phyloP scores from a whole-genome alignment of 1,140 invertebrate genomes.

The Laodelphax striatellus region DNA sequence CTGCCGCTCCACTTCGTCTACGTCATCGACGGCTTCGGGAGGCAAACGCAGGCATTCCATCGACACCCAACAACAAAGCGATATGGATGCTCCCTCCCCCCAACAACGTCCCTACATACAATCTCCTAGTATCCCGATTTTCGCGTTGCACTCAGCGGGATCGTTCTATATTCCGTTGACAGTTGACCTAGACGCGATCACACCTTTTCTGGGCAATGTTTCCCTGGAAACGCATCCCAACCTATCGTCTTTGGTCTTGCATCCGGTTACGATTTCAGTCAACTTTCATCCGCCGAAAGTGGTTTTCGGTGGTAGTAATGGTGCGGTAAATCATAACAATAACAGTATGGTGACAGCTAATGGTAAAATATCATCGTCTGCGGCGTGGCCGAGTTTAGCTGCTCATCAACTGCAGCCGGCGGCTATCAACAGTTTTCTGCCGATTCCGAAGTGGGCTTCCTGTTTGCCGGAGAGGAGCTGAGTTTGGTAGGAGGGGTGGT shows the following conservation, averaged over 20 bases:
- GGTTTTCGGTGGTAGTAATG: background rate
- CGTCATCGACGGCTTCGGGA: background rate
- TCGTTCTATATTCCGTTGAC: conserved; percentile 86
- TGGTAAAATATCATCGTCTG: background rate
- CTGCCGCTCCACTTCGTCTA: background rate
- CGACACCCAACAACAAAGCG: background rate
- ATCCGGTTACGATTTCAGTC: conserved; percentile 84
- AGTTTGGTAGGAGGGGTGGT: too few relatives aligned
- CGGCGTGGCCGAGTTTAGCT: background rate
- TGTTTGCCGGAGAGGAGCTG: conserved; percentile 4
- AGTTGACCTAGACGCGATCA: conserved; percentile 62
- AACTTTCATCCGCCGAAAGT: conserved; percentile 43
- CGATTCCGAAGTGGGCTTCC: conserved; percentile 9
- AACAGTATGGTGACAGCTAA: too few relatives aligned
- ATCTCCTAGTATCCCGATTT: conserved; percentile 52
- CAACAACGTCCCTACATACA: background rate
- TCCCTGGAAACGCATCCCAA: conserved; percentile 35
- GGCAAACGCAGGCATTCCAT: background rate
- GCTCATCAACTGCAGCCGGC: background rate
- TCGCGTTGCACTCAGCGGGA: conserved; percentile 70
- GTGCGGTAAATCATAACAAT: background rate
- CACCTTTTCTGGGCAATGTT: conserved; percentile 49
- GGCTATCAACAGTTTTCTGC: conserved; percentile 1
- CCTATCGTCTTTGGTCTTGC: conserved; percentile 50
- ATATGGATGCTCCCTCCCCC: background rate